phyloP scores from a whole-genome alignment of 1,140 invertebrate genomes.

The Trachymyrmex cornetzi region DNA sequence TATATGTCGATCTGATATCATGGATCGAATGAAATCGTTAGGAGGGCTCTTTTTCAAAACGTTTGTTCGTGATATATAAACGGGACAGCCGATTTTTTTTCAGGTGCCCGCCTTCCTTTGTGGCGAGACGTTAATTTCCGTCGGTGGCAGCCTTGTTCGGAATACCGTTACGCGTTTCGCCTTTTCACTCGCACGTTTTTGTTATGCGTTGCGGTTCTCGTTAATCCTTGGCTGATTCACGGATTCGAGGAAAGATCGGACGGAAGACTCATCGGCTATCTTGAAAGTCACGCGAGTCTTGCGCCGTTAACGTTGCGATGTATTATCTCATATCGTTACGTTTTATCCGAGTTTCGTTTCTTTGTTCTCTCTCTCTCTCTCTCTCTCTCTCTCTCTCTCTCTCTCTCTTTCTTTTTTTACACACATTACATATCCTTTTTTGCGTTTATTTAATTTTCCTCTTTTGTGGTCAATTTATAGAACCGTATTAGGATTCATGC shows the following conservation, averaged over 20 bases:
- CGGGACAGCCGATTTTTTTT: background rate
- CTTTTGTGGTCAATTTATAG: too few relatives aligned
- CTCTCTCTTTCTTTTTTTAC: too few relatives aligned
- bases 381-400: background rate
- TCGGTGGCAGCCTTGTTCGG: slow-evolving; percentile 52
- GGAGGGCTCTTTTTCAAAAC: background rate
- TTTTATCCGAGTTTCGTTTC: background rate
- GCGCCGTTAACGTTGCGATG: background rate
- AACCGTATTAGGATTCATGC: too few relatives aligned
- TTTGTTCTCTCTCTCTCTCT: background rate
- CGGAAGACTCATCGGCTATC: slow-evolving; percentile 3
- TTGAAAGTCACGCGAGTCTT: slow-evolving; percentile 11
- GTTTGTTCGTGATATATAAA: background rate
- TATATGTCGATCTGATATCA: background rate
- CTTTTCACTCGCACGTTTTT: slow-evolving; percentile 42
- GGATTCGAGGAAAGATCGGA: slow-evolving; percentile 8
- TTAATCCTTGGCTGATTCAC: slow-evolving; percentile 57
- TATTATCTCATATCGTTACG: background rate
- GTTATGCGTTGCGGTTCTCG: slow-evolving; percentile 10
- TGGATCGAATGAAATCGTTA: background rate
- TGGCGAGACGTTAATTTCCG: slow-evolving; percentile 74
- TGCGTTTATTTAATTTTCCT: too few relatives aligned
- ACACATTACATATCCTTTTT: too few relatives aligned
- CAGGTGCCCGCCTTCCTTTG: slow-evolving; percentile 11
- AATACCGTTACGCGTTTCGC: slow-evolving; percentile 68